Conservation (phyloP, 30 jellyfish, hydroid and myxozoan genomes). For the Nemopilema nomurai region DNA sequence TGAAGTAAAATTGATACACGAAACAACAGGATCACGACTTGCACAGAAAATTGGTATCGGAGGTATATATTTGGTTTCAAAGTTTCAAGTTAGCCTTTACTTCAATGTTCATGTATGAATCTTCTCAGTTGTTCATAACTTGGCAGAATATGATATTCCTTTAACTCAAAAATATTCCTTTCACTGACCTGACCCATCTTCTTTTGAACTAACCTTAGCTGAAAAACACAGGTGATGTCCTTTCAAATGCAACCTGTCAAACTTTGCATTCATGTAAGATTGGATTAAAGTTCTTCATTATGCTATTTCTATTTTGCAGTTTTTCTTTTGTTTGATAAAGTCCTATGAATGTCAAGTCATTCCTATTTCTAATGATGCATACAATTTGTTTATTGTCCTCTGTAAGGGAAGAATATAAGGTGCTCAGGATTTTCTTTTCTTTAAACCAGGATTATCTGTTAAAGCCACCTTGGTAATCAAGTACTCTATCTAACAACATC, state of each 20-base stretch:
- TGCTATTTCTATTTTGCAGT: not conserved
- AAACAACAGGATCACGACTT: conserved; percentile 85
- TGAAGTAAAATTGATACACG: conserved; percentile 72
- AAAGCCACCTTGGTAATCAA: not conserved
- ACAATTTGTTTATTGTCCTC: not conserved
- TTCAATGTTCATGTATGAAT: not conserved
- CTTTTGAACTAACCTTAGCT: too few species aligned
- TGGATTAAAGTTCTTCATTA: not conserved
- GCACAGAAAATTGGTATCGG: conserved; percentile 92
- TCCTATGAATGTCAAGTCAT: not conserved
- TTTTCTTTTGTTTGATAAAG: not conserved
- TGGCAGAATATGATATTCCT: too few species aligned
- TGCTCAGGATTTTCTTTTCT: not conserved
- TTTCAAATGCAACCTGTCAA: not conserved
- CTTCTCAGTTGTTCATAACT: not conserved
- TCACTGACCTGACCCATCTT: too few species aligned
- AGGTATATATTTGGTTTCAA: conserved; percentile 33
- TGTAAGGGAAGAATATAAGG: not conserved
- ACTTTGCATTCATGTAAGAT: not conserved
- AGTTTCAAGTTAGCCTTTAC: not conserved
- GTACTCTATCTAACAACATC: too few species aligned
- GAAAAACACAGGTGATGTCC: too few species aligned
- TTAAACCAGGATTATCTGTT: not conserved
- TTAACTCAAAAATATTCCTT: too few species aligned
- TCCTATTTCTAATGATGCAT: not conserved